Evolutionary conservation across 1,140 invertebrate species (phyloP), one percentile per base, ranked within the genome.

Genomic region (Physella acuta): DNA sequence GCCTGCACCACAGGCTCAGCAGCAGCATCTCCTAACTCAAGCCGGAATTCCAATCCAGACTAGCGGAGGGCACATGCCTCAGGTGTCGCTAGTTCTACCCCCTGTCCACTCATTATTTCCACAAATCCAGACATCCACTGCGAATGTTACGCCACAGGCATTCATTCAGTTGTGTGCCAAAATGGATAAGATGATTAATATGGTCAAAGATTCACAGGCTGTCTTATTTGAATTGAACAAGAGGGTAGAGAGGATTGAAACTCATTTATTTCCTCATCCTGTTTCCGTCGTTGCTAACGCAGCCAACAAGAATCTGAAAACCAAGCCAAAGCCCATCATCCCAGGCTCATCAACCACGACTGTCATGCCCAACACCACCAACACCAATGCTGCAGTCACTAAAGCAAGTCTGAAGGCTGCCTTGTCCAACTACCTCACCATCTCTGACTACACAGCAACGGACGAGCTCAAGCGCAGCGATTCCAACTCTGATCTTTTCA

Each of bases 401-500:
- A 73, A 73, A 49, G 68, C 60, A 33, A 68, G 61, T 4, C 68
- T 73, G 30, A 73, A 70, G 30, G 71, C 71, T 34, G 71, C 71
- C 3, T 33, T 73, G 30, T 68, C 71, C 30, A 64, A 55, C 58
- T 73, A 73, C 58, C 68, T 73, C n/a, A 73, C 71, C 53, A 73
- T 73, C 58, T 70, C 71, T 8, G 71, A 73, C n/a, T 73, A 70
- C 63, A 73, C 61, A 28, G 68, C 68, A 26, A 70, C 68, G 14
- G 71, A 73, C 51, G 71, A 73, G 30, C 66, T 73, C 28, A 66
- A 66, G 34, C 67, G 71, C 44, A 65, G 58, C 20, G 71, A 73
- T 36, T 73, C 71, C 49, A 69, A 68, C 62, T 73, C 71, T 4
- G 71, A 73, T 52, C 68, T 73, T 24, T 73, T 73, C 56, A 73